Base-by-base conservation (phyloP, 2,888 invertebrate species). In the Drosophila dives region DNA sequence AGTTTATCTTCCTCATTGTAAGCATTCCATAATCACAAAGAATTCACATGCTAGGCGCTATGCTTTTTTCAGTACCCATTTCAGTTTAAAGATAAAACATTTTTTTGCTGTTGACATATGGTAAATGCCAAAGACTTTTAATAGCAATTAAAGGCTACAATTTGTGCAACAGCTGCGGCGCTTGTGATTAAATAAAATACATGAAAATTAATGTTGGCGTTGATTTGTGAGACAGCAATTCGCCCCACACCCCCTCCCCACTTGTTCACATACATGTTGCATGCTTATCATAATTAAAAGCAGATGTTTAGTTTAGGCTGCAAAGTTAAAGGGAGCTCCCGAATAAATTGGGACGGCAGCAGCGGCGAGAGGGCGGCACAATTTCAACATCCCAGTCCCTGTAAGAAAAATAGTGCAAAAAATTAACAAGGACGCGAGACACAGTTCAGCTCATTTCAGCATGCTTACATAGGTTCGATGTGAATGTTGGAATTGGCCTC, bases 261-360 rank as follows among this genome's bases (percentile, higher is more conserved):
- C 17, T 48, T 8, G n/a, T 40, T 40, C 5, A 40, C n/a, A n/a
- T 50, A 10, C 40, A 56, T 50, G 63, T 67, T 64, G 72, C 32
- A 68, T 60, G 55, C 48, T 77, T 53, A 60, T 51, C 78, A 60
- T 82, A 82, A 82, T 81, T 82, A 73, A 70, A 82, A 78, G 70
- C 81, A 83, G 81, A 81, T 81, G 82, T 75, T 69, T 3, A 45
- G 61, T 50, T 71, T 65, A 62, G 60, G 64, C 72, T 53, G 56
- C 29, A 32, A 26, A 45, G 58, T 54, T 20, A 26, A 56, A 48
- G 53, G 12, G 10, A 26, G 10, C 15, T 15, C 15, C 32, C 15
- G 20, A 36, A 23, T 23, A 54, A 34, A 50, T 53, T 26, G 29
- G 5, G 29, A 29, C 59, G 54, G 36, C 61, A 58, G 55, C 54